Conservation (phyloP, 2,888 invertebrate genomes). For the Ennomos erosarius region DNA sequence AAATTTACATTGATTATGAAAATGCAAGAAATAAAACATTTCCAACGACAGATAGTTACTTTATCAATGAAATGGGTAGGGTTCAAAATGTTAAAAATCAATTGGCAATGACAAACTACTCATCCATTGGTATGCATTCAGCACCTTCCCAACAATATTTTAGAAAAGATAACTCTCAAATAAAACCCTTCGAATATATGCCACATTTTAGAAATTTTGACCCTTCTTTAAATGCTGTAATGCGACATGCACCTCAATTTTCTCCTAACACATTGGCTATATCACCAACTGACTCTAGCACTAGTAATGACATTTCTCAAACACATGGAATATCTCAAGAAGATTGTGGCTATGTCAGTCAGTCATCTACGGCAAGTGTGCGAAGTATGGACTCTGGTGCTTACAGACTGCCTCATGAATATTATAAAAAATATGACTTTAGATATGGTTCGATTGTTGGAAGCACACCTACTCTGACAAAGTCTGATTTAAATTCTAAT, state of each 20-base stretch:
- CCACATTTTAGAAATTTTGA: constrained; percentile 66
- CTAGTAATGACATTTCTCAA: constrained; percentile 71
- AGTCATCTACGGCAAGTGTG: constrained; percentile 74
- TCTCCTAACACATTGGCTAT: constrained; percentile 75
- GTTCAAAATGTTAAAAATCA: constrained; percentile 63
- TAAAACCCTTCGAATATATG: constrained; percentile 70
- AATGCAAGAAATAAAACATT: constrained; percentile 62
- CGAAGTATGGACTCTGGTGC: constrained; percentile 72
- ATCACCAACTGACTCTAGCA: constrained; percentile 77
- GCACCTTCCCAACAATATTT: constrained; percentile 65
- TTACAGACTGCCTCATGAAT: constrained; percentile 63
- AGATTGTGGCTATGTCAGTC: constrained; percentile 81
- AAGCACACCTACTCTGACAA: constrained; percentile 50
- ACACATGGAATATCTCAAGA: constrained; percentile 67
- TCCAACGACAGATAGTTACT: constrained; percentile 62
- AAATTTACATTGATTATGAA: constrained; percentile 72
- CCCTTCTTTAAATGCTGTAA: constrained; percentile 58
- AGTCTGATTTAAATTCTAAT: constrained; percentile 47
- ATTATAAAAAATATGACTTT: constrained; percentile 65
- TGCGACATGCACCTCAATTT: constrained; percentile 70
- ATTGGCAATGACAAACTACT: constrained; percentile 63
- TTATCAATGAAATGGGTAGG: constrained; percentile 67
- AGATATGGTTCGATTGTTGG: constrained; percentile 58
- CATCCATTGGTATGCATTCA: constrained; percentile 62
- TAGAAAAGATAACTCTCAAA: constrained; percentile 63